Evolutionary conservation across 35 echinoderm and acorn worm species (phyloP).

Genomic region (Ophioderma brevispina): DNA sequence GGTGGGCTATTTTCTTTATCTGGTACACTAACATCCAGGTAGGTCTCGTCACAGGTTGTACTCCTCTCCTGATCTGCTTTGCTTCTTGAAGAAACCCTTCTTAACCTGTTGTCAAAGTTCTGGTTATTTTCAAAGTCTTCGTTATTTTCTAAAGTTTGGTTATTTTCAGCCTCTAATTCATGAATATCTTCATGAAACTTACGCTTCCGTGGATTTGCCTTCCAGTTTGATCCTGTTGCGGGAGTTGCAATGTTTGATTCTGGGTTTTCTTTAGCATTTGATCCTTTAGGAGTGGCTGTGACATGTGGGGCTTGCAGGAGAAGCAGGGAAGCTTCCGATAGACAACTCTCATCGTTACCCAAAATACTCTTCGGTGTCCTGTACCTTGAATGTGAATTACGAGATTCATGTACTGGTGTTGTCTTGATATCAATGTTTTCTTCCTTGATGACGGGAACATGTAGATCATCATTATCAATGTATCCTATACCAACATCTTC

Average conservation of each 20-base stretch:
- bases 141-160: neutral
- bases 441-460: too few species aligned
- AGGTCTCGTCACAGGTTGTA: neutral
- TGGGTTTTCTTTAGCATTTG: too few species aligned
- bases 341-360: neutral
- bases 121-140: neutral
- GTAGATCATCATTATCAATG: too few species aligned
- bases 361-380: neutral
- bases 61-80: neutral
- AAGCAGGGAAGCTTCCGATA: constrained; percentile 33
- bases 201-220: neutral
- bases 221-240: neutral
- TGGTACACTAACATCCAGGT: neutral
- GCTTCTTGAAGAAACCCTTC: too few species aligned
- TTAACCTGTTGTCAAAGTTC: too few species aligned
- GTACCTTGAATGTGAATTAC: too few species aligned
- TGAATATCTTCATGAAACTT: neutral
- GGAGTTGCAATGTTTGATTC: neutral
- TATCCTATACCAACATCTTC: neutral
- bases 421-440: too few species aligned
- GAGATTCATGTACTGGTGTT: too few species aligned
- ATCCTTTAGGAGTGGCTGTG: too few species aligned
- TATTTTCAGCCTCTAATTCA: neutral
- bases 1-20: constrained; percentile 36
- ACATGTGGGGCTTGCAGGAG: constrained; percentile 5